These are phyloP conservation scores for Ommatoiulus sabulosus DNA, from an alignment of 2,888 invertebrate genomes.

Conservation along the genomic window DNA sequence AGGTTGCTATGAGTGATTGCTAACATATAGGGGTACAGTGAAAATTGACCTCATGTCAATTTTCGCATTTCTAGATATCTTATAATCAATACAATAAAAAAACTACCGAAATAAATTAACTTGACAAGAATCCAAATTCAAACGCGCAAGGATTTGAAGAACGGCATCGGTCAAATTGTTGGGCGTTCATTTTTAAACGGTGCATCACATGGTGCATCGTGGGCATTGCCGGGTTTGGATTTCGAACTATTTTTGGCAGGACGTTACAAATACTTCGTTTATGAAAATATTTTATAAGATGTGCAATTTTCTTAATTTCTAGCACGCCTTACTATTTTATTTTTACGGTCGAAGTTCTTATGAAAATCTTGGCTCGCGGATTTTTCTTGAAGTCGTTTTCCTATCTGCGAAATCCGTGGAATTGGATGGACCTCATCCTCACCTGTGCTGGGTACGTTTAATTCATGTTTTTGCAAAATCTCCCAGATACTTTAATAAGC, in stretches of 20 bases:
- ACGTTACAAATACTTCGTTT: too few relatives aligned
- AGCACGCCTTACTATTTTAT: neutral
- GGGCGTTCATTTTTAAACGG: too few relatives aligned
- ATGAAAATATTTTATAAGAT: neutral
- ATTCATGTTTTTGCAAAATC: neutral
- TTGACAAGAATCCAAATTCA: too few relatives aligned
- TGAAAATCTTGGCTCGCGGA: conserved; percentile 47
- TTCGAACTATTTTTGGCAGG: too few relatives aligned
- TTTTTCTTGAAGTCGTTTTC: conserved; percentile 38
- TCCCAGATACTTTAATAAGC: neutral
- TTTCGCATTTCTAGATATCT: too few relatives aligned
- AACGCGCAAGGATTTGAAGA: too few relatives aligned
- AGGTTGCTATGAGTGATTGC: neutral
- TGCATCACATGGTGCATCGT: too few relatives aligned
- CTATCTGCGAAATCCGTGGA: conserved; percentile 53
- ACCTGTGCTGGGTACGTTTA: conserved; percentile 18
- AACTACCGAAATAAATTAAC: too few relatives aligned
- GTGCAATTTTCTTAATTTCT: neutral
- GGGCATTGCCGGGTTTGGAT: too few relatives aligned
- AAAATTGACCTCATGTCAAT: neutral
- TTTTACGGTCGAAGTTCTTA: neutral
- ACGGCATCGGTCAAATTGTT: too few relatives aligned
- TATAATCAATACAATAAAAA: too few relatives aligned
- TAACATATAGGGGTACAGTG: neutral
- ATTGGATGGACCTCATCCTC: conserved; percentile 38